These are phyloP conservation scores for Drosophila parvula DNA, from an alignment of 1,140 invertebrate species.

Conservation along the genomic window DNA sequence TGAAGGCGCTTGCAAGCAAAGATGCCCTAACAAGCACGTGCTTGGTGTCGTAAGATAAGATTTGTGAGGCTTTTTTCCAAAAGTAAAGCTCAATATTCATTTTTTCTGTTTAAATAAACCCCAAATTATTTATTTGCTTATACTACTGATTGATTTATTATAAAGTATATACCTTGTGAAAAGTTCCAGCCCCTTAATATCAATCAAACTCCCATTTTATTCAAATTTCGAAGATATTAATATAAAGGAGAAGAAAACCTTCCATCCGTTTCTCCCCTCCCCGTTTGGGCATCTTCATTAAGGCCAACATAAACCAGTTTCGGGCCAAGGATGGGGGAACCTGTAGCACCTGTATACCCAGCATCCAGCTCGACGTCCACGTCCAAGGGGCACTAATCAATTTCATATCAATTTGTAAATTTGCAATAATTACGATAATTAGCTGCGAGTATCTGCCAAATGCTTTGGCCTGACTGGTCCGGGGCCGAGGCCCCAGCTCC, in stretches of 20 bases:
- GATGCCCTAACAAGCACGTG: no score
- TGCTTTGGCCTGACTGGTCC: constrained; percentile 52
- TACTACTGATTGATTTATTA: no score
- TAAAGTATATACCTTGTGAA: neutral
- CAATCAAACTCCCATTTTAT: neutral
- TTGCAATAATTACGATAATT: constrained; percentile 84
- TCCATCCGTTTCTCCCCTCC: neutral
- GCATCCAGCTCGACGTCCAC: constrained; percentile 26
- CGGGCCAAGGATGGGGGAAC: constrained; percentile 26
- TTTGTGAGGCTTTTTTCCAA: neutral
- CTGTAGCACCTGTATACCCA: constrained; percentile 40
- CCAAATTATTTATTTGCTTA: no score
- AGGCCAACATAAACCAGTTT: constrained; percentile 34
- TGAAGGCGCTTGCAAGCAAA: neutral
- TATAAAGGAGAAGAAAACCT: neutral
- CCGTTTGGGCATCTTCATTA: constrained; percentile 39
- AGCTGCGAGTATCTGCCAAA: constrained; percentile 74
- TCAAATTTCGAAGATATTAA: neutral
- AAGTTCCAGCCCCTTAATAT: neutral
- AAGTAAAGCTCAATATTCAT: neutral
- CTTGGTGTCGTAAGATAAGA: neutral
- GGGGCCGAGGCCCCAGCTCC: constrained; percentile 20
- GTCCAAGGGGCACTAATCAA: constrained; percentile 77
- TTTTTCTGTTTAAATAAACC: no score
- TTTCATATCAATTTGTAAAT: constrained; percentile 84